These are phyloP conservation scores for Molossus alvarezi DNA, from an alignment of 2,797 vertebrate genomes.

Conservation along the genomic window DNA sequence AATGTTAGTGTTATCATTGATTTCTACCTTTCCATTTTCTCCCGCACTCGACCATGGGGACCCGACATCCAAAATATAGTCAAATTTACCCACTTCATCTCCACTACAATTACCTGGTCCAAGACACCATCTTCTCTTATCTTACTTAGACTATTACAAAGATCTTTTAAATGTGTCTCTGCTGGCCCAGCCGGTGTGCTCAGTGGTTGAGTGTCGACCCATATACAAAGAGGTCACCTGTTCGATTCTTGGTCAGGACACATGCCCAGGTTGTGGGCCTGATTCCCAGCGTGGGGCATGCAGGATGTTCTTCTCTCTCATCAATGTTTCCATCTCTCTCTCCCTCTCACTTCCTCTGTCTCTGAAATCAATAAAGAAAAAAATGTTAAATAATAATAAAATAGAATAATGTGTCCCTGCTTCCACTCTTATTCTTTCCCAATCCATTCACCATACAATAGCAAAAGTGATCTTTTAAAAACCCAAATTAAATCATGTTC, in stretches of 20 bases:
- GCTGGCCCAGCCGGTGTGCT: neutral
- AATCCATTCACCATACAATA: neutral
- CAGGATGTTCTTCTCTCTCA: too few relatives aligned
- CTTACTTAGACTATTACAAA: neutral
- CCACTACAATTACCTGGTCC: neutral
- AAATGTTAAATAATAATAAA: too few relatives aligned
- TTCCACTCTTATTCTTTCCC: neutral
- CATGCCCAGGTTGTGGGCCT: too few relatives aligned
- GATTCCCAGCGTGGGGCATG: too few relatives aligned
- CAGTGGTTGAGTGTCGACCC: too few relatives aligned
- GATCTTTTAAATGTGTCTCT: neutral
- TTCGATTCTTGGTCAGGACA: too few relatives aligned
- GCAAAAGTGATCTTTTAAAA: neutral
- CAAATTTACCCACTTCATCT: neutral
- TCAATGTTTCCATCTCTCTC: too few relatives aligned
- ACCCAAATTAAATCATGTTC: neutral
- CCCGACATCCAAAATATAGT: neutral
- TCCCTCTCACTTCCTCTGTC: too few relatives aligned
- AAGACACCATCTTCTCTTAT: neutral
- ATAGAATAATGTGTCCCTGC: neutral
- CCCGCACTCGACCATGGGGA: neutral
- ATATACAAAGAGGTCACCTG: too few relatives aligned
- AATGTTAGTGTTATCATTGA: neutral
- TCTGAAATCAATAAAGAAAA: too few relatives aligned
- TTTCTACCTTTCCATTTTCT: neutral